Percentiles rank a stretch among this genome's conserved stretches.
phyloP scores from a whole-genome alignment of 2,113 vertebrate species.

The Dendropsophus ebraccatus region DNA sequence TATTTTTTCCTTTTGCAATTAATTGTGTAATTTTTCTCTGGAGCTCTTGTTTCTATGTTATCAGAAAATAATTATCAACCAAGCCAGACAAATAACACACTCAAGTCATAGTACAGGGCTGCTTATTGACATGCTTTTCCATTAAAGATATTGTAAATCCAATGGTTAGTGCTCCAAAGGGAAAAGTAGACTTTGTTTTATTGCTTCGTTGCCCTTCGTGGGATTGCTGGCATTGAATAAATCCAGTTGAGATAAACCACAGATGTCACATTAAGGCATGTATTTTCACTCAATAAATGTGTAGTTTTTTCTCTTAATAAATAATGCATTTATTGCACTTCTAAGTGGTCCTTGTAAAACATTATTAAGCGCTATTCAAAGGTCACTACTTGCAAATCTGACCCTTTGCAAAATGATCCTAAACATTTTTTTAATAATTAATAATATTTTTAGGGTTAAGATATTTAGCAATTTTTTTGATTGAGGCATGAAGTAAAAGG shows the following conservation, averaged over 20 bases:
- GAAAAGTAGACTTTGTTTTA: slow-evolving; percentile 42
- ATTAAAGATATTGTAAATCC: slow-evolving; percentile 48
- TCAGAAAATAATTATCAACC: slow-evolving; percentile 3
- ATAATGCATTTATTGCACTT: slow-evolving; percentile 51
- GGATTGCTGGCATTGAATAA: slow-evolving; percentile 46
- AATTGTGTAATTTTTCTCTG: not conserved
- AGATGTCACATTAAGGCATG: slow-evolving; percentile 47
- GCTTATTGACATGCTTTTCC: slow-evolving; percentile 23
- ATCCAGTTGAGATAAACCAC: slow-evolving; percentile 43
- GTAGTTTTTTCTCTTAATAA: slow-evolving; percentile 35
- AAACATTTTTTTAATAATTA: slow-evolving; percentile 28
- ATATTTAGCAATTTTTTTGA: not conserved
- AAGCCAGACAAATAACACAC: not conserved
- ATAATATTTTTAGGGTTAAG: not conserved
- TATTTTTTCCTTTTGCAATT: not conserved
- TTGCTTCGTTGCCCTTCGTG: slow-evolving; percentile 38
- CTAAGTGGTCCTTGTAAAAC: slow-evolving; percentile 2
- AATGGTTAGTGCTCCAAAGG: slow-evolving; percentile 33
- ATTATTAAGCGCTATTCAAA: slow-evolving; percentile 24
- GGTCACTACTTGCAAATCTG: slow-evolving; percentile 20
- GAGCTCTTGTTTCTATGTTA: not conserved
- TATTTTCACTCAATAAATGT: slow-evolving; percentile 27
- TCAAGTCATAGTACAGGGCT: not conserved
- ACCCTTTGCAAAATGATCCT: not conserved
- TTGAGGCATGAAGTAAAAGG: not conserved